A percentile compares a stretch with the other conserved stretches of the same genome.
Conservation (phyloP, 1,140 invertebrate genomes). For the Neodiprion virginianus region DNA sequence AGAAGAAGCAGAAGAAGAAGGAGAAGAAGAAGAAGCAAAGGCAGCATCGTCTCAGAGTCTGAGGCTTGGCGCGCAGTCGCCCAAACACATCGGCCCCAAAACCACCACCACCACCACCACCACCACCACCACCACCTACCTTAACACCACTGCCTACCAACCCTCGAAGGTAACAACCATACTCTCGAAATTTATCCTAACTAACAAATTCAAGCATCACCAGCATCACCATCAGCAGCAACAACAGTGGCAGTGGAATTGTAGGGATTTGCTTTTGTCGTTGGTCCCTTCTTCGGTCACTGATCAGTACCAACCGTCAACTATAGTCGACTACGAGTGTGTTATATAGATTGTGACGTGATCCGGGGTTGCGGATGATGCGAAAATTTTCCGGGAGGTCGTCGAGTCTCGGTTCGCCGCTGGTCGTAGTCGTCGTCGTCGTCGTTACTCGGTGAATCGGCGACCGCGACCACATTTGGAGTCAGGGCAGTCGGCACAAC, state of each 20-base stretch:
- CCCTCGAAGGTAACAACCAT: constrained; percentile 45
- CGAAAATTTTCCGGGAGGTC: too few relatives aligned
- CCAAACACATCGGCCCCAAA: constrained; percentile 47
- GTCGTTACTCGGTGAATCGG: not conserved
- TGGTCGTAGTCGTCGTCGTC: not conserved
- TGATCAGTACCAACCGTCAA: too few relatives aligned
- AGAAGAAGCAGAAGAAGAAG: constrained; percentile 30
- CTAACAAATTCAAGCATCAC: too few relatives aligned
- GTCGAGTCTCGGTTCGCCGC: too few relatives aligned
- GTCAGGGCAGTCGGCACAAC: not conserved
- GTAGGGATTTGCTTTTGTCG: too few relatives aligned
- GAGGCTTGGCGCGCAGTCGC: constrained; percentile 46
- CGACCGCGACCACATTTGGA: not conserved
- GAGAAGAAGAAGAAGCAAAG: constrained; percentile 23
- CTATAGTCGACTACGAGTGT: too few relatives aligned
- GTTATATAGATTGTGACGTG: too few relatives aligned
- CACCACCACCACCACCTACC: not conserved
- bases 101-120: constrained; percentile 31
- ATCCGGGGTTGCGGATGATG: not conserved
- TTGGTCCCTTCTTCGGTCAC: too few relatives aligned
- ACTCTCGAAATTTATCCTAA: too few relatives aligned
- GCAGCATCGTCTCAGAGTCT: constrained; percentile 20
- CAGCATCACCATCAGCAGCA: too few relatives aligned
- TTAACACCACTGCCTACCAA: constrained; percentile 33
- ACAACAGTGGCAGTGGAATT: too few relatives aligned